Evolutionary conservation across 2,888 invertebrate genomes (phyloP), one percentile per base, ranked within the genome.

Genomic region (Hermodice carunculata): DNA sequence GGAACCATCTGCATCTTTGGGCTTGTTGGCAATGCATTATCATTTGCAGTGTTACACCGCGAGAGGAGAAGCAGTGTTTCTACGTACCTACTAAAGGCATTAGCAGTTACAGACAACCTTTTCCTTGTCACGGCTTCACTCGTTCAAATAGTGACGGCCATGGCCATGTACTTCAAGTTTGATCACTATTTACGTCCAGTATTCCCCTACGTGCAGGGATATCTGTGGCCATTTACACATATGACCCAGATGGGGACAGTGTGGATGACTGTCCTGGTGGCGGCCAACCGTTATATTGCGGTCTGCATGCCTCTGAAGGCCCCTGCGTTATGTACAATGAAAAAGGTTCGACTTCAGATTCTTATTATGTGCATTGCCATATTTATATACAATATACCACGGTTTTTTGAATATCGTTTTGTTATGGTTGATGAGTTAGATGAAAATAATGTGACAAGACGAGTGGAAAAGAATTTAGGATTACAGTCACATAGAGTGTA

Each of bases 221-320:
- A 49, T 52, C 66, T 57, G 37, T 74, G 72, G 73, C 74, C 74
- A 0, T 31, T 74, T 22, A 56, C 63, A 4, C 73, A 74, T 54
- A 64, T 68, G 43, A 58, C 64, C 2, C 74, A 74, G 57, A 67
- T 73, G 61, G 71, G 66, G 14, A 73, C 71, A 0, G 71, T 71
- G 0, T 74, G 72, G 73, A 71, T 74, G 71, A 71, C 68, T 62
- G 74, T 74, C 5, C 61, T 74, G 6, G 67, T 74, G 6, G 74
- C 73, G n/a, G 67, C 61, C 19, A 74, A 74, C 59, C 60, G 74
- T 2, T 74, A 69, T 64, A 67, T 74, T 40, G 74, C 74, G 3
- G 70, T 74, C n/a, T 74, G 74, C 42, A 40, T 57, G 26, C 74
- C 74, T 19, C 64, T 74, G 1, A 67, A 71, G 28, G 73, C 74